Base-by-base conservation (phyloP, 2,797 vertebrate genomes). In the Alectoris magna region DNA sequence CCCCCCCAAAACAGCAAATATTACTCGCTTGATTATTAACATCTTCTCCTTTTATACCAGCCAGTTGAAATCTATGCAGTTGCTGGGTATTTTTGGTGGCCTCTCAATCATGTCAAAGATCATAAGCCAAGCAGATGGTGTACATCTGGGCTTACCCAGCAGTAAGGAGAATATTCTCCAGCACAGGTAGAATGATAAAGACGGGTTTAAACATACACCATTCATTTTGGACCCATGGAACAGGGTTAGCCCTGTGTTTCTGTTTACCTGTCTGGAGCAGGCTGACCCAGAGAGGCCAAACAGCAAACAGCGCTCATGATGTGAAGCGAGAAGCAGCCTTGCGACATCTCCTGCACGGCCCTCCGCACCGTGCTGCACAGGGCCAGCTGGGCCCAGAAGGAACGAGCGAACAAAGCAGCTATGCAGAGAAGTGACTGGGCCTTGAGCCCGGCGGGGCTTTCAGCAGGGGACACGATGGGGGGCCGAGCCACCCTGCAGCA, bases 91-190 rank as follows among this genome's bases (percentile, higher is more conserved):
- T 95, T 96, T 91, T 95, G 96, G 95, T 96, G 96, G 93, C 95
- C 95, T 94, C 94, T 96, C 96, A 95, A 96, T 96, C 95, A 96
- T 95, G 96, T 96, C 96, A 96, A 95, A 96, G 96, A 96, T 96
- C 96, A 92, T 90, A 95, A 96, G 96, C 95, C 93, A 96, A 96
- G 83, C 96, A 96, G 96, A 96, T 96, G 96, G 96, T 88, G 95
- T 96, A 95, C 96, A 96, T 96, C 95, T 96, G 94, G 95, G 94
- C 95, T 96, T 84, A 94, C 94, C 96, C 94, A 96, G 95, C 92
- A 94, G 96, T 95, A 92, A 95, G 91, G 91, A 92, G 82, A 96
- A 87, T 70, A 77, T 92, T 78, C 91, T 95, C 93, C 92, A 94
- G 83, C 84, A 87, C 91, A 93, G 90, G 94, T 96, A 94, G 87